Conservation (phyloP, 2,797 vertebrate species). For the Threskiornis aethiopicus region DNA sequence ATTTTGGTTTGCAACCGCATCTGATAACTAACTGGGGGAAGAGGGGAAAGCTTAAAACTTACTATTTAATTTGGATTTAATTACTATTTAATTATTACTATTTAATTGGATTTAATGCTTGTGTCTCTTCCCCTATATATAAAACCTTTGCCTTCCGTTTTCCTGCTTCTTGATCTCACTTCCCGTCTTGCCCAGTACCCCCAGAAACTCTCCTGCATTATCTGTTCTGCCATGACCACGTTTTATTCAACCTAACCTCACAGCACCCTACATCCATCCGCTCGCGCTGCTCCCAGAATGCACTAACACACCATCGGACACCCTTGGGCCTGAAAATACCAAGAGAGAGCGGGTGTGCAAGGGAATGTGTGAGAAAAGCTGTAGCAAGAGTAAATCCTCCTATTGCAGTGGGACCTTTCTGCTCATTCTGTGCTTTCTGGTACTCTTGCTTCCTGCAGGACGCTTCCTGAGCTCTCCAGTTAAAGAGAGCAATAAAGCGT, state of each 20-base stretch:
- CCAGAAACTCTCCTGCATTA: neutral
- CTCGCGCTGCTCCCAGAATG: neutral
- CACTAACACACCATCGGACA: too few relatives aligned
- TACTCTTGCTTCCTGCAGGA: neutral
- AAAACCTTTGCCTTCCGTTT: neutral
- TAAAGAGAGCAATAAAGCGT: neutral
- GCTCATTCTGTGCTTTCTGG: neutral
- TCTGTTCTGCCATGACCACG: neutral
- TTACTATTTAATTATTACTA: too few relatives aligned
- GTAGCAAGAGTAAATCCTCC: neutral
- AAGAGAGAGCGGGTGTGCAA: neutral
- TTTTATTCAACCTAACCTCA: neutral
- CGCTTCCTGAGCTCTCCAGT: neutral
- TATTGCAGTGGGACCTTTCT: accelerated
- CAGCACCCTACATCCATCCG: neutral
- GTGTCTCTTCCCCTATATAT: neutral
- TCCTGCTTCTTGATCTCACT: neutral
- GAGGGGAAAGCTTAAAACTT: neutral
- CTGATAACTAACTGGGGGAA: neutral
- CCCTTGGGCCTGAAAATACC: neutral
- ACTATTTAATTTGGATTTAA: too few relatives aligned
- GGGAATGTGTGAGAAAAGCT: neutral
- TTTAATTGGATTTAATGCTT: neutral
- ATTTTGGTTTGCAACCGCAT: neutral
- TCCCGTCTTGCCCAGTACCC: neutral